Conservation (phyloP, 2,113 vertebrate genomes). For the Mirounga angustirostris region DNA sequence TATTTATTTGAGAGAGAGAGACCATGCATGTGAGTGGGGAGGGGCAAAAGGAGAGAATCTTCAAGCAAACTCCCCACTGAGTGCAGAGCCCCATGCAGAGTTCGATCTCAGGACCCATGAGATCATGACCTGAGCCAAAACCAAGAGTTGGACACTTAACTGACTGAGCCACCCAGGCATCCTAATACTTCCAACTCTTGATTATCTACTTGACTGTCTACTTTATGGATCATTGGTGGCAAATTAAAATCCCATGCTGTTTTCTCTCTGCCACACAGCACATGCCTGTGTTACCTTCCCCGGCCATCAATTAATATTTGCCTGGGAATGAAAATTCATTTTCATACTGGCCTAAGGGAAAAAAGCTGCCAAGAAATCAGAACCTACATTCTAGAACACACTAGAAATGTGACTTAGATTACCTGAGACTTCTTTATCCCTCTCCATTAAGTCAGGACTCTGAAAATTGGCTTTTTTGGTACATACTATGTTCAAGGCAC, state of each 20-base stretch:
- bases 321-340: slow-evolving; percentile 45
- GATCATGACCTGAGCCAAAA: not conserved
- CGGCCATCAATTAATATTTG: slow-evolving; percentile 44
- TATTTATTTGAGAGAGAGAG: not conserved
- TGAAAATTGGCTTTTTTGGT: slow-evolving; percentile 4
- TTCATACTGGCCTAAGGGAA: slow-evolving; percentile 5
- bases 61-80: not conserved
- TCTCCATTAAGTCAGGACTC: not conserved
- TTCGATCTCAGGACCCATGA: not conserved
- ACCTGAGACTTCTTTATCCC: not conserved
- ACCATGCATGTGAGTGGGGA: not conserved
- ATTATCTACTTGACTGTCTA: slow-evolving; percentile 18
- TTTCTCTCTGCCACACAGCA: not conserved
- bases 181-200: slow-evolving; percentile 10
- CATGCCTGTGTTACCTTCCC: not conserved
- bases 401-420: not conserved
- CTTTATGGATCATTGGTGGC: slow-evolving; percentile 18
- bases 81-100: not conserved
- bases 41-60: not conserved
- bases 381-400: not conserved
- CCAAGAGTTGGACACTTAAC: not conserved
- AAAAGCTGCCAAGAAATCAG: not conserved
- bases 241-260: slow-evolving; percentile 31
- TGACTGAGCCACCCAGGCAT: not conserved
- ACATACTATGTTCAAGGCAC: not conserved